These are phyloP conservation scores for Hylaeus anthracinus DNA, from an alignment of 1,140 invertebrate species.

Conservation along the genomic window DNA sequence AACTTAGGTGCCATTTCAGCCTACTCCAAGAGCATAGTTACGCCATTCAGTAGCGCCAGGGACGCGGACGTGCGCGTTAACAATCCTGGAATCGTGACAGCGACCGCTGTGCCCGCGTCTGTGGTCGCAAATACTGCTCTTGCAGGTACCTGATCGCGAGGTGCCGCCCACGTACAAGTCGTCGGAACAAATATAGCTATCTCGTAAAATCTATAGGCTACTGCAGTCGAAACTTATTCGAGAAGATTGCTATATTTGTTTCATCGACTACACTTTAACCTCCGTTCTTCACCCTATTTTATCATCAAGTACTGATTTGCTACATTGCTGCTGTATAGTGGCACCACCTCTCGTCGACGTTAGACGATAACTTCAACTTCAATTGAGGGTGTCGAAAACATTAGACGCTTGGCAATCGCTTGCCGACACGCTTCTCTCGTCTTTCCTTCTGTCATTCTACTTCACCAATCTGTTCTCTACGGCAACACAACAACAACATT, in stretches of 20 bases:
- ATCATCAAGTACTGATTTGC: background rate
- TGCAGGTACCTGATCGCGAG: conserved; percentile 40
- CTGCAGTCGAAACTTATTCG: too few relatives aligned
- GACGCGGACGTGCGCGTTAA: conserved; percentile 65
- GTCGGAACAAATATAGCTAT: too few relatives aligned
- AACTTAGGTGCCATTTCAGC: conserved; percentile 58
- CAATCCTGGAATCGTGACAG: conserved; percentile 65
- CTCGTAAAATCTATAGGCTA: too few relatives aligned
- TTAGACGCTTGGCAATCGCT: conserved; percentile 16
- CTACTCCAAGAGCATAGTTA: conserved; percentile 62
- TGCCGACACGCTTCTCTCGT: conserved; percentile 34
- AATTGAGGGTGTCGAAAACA: too few relatives aligned
- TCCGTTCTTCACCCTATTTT: background rate
- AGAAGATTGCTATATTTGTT: too few relatives aligned
- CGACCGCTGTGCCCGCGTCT: conserved; percentile 46
- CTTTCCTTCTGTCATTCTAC: background rate
- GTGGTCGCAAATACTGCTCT: conserved; percentile 38
- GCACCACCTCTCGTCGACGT: background rate
- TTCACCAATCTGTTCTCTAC: background rate
- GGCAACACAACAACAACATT: background rate
- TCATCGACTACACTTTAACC: background rate
- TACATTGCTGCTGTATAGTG: background rate
- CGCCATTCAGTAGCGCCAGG: conserved; percentile 66
- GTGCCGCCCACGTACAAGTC: conserved; percentile 2
- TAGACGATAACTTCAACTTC: background rate